Percentiles rank a stretch among this genome's conserved stretches.
Evolutionary conservation across 2,113 vertebrate species (phyloP).

Genomic region (Martes martes): DNA sequence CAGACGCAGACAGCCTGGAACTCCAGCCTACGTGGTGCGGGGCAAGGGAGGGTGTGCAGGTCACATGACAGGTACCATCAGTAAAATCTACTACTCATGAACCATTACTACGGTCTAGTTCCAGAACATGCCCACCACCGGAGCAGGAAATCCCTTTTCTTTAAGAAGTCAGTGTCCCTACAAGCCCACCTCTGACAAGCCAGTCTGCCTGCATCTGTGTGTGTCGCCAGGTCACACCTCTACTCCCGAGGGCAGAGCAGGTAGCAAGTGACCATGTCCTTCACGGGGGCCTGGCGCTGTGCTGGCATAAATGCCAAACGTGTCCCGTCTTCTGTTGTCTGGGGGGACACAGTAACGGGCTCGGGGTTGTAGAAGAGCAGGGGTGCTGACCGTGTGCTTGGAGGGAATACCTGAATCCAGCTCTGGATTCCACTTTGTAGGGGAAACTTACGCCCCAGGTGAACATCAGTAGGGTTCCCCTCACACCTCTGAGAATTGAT

Average conservation of each 20-base stretch:
- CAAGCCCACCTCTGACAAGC: neutral
- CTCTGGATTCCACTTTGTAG: neutral
- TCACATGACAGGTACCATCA: accelerated
- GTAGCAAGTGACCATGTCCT: accelerated
- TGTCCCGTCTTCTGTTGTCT: neutral
- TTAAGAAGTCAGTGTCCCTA: accelerated
- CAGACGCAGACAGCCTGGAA: accelerated
- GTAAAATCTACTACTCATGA: no score
- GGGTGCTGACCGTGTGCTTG: accelerated
- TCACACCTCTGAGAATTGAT: no score
- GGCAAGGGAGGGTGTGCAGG: neutral
- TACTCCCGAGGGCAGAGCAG: neutral
- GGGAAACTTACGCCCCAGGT: accelerated
- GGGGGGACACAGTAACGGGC: accelerated
- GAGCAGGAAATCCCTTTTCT: neutral
- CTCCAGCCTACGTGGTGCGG: accelerated
- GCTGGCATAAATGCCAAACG: accelerated
- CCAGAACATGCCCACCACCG: neutral
- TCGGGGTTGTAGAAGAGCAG: accelerated
- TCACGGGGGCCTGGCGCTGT: accelerated
- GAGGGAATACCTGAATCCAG: neutral
- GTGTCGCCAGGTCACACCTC: neutral
- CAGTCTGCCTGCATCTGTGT: accelerated
- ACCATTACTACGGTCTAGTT: accelerated
- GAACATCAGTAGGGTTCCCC: neutral